Evolutionary conservation across 2,797 vertebrate species (phyloP).

Genomic region (Meriones psammophilus): DNA sequence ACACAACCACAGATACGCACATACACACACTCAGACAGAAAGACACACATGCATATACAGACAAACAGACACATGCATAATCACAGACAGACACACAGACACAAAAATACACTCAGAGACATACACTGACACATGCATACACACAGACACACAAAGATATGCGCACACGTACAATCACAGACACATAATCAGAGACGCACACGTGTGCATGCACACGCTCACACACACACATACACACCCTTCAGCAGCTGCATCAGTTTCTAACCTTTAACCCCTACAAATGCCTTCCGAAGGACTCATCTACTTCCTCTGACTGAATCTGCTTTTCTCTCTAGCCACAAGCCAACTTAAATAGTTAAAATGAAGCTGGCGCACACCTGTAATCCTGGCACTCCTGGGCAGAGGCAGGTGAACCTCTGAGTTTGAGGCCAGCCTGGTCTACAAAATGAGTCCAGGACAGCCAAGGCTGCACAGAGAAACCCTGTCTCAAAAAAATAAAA

Average conservation of each 20-base stretch:
- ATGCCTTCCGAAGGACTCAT: neutral
- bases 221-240: neutral
- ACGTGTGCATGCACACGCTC: neutral
- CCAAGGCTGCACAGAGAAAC: too few species aligned
- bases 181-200: accelerated
- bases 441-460: too few species aligned
- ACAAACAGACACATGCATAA: neutral
- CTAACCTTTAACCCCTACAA: neutral
- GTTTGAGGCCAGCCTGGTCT: too few species aligned
- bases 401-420: too few species aligned
- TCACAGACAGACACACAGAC: neutral
- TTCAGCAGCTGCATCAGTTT: neutral
- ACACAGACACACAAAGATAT: accelerated
- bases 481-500: too few species aligned
- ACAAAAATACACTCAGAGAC: neutral
- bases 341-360: neutral
- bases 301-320: neutral
- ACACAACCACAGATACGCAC: neutral
- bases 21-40: neutral
- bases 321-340: neutral
- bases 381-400: too few species aligned
- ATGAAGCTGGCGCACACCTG: too few species aligned
- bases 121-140: neutral
- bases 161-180: neutral
- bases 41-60: accelerated